Conservation (phyloP, 35 echinoderm and acorn worm genomes). For the Heliocidaris tuberculata region DNA sequence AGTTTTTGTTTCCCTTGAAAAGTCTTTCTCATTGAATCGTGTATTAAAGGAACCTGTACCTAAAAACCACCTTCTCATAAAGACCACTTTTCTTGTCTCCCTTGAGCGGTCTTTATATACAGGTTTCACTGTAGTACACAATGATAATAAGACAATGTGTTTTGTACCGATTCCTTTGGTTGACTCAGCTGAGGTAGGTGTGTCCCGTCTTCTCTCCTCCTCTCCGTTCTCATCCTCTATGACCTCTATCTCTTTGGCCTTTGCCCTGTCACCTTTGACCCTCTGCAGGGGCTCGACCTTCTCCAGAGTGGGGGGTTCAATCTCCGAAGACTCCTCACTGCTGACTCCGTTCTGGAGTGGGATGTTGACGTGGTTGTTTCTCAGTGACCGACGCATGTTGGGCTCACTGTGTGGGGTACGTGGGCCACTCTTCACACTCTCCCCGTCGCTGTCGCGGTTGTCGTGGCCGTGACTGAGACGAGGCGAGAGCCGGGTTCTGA, state of each 20-base stretch:
- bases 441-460: slow-evolving; percentile 55
- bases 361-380: not conserved
- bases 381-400: not conserved
- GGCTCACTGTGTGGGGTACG: not conserved
- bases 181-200: not conserved
- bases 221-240: slow-evolving; percentile 4
- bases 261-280: not conserved
- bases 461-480: not conserved
- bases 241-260: slow-evolving; percentile 24
- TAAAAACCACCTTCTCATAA: too few relatives aligned
- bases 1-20: too few relatives aligned
- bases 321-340: slow-evolving; percentile 27
- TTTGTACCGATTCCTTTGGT: not conserved
- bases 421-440: slow-evolving; percentile 81
- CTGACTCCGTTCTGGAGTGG: slow-evolving; percentile 21
- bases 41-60: too few relatives aligned
- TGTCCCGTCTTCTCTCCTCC: slow-evolving; percentile 33
- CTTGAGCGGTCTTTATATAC: too few relatives aligned
- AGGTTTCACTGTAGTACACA: too few relatives aligned
- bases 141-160: too few relatives aligned
- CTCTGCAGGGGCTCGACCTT: not conserved
- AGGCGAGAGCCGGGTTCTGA: not conserved
- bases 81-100: too few relatives aligned
- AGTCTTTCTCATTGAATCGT: too few relatives aligned
- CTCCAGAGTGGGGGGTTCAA: slow-evolving; percentile 8